Evolutionary conservation across 2,797 vertebrate genomes (phyloP).

Genomic region (Synaphobranchus kaupii): DNA sequence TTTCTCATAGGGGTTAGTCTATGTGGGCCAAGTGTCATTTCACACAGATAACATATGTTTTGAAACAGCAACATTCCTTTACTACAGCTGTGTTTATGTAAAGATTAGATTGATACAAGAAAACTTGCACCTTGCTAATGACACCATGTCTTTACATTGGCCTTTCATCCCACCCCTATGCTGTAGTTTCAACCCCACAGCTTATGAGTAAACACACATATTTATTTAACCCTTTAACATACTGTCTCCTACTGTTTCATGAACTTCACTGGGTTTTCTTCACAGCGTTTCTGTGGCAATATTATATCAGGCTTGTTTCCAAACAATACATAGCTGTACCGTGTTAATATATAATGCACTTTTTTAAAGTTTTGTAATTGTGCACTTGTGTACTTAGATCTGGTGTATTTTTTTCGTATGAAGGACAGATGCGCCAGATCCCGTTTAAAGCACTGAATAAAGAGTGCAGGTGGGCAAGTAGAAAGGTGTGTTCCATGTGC

Average conservation of each 20-base stretch:
- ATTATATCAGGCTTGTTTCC: not conserved
- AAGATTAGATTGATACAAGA: slow-evolving; percentile 66
- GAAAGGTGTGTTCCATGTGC: not conserved
- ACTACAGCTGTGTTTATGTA: slow-evolving; percentile 86
- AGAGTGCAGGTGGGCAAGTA: not conserved
- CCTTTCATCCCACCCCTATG: slow-evolving; percentile 73
- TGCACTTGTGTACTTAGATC: not conserved
- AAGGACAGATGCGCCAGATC: not conserved
- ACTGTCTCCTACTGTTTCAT: not conserved
- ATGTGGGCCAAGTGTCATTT: slow-evolving; percentile 64
- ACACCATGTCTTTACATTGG: slow-evolving; percentile 52
- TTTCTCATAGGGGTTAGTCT: slow-evolving; percentile 47
- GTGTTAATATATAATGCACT: not conserved
- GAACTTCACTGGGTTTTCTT: not conserved
- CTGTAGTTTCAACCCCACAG: slow-evolving; percentile 51
- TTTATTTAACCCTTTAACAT: slow-evolving; percentile 43
- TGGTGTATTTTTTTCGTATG: not conserved
- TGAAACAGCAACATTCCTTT: slow-evolving; percentile 75
- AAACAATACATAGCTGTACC: not conserved
- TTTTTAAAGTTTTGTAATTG: not conserved
- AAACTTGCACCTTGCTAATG: slow-evolving; percentile 49
- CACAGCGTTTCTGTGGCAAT: not conserved
- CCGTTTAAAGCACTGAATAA: not conserved
- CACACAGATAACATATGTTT: slow-evolving; percentile 71
- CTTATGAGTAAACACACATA: slow-evolving; percentile 49